phyloP scores from a whole-genome alignment of 2,797 vertebrate genomes.

The Tapera naevia region DNA sequence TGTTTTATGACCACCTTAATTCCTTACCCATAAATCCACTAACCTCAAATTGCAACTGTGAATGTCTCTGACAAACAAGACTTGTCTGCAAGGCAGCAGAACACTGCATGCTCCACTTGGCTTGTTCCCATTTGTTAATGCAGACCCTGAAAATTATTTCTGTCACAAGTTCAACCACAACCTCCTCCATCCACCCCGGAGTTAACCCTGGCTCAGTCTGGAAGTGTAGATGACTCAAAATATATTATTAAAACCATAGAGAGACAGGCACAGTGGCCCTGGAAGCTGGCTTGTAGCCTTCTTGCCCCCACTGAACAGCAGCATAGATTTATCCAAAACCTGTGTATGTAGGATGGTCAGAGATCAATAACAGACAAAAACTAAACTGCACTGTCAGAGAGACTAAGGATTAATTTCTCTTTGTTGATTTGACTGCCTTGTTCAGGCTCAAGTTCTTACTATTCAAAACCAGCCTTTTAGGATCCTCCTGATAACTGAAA shows the following conservation, averaged over 20 bases:
- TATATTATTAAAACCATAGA: background rate
- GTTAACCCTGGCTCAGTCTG: background rate
- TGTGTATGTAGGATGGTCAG: background rate
- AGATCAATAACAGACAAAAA: background rate
- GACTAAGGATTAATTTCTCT: background rate
- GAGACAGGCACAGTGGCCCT: background rate
- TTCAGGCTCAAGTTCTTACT: background rate
- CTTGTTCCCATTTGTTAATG: background rate
- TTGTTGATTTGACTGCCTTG: background rate
- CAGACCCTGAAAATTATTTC: background rate
- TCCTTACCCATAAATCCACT: constrained; percentile 51
- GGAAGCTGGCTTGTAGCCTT: background rate
- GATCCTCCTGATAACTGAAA: background rate
- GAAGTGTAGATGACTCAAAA: background rate
- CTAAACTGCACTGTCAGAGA: background rate
- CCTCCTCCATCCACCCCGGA: background rate
- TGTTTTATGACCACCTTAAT: constrained; percentile 47
- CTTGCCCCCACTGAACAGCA: background rate
- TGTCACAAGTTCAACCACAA: background rate
- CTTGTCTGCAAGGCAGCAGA: constrained; percentile 26
- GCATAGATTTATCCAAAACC: background rate
- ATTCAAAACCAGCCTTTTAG: background rate
- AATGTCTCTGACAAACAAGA: constrained; percentile 42
- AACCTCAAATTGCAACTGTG: constrained; percentile 25
- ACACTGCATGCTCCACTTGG: background rate